Conservation (phyloP, 2,113 vertebrate species). For the Mormyrus iriodes region DNA sequence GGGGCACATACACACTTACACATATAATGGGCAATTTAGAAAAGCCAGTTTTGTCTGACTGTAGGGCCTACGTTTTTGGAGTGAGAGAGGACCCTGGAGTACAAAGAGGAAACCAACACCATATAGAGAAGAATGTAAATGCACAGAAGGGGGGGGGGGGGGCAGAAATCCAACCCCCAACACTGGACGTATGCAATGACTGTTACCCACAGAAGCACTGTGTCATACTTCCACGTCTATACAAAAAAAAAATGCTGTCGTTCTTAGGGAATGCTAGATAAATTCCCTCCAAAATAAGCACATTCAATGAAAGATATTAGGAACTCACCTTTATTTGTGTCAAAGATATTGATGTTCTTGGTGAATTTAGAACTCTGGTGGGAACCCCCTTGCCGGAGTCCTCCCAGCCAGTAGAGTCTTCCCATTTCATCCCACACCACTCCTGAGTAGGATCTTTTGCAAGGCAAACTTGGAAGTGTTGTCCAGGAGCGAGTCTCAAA, state of each 20-base stretch:
- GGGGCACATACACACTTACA: neutral
- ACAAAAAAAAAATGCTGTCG: neutral
- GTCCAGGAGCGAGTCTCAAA: constrained; percentile 80
- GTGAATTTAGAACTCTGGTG: constrained; percentile 95
- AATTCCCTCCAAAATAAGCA: neutral
- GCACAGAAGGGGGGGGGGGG: neutral
- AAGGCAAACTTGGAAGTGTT: constrained; percentile 78
- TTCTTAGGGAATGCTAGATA: neutral
- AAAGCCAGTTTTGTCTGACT: neutral
- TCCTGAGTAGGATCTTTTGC: constrained; percentile 86
- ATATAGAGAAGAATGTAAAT: neutral
- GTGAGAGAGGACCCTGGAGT: neutral
- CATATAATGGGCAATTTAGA: neutral
- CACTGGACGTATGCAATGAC: neutral
- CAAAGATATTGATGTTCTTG: constrained; percentile 86
- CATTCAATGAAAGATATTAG: neutral
- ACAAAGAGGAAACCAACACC: neutral
- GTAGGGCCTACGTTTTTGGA: neutral
- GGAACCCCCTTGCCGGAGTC: constrained; percentile 81
- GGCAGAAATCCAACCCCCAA: neutral
- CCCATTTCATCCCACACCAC: constrained; percentile 71
- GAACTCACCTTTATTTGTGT: constrained; percentile 77
- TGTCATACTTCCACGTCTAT: neutral
- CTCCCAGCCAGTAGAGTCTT: constrained; percentile 81
- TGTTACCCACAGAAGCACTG: neutral